Percentiles rank a stretch among this genome's conserved stretches.
These are phyloP conservation scores for Drosophila leonis DNA, from an alignment of 2,888 invertebrate species.

Conservation along the genomic window DNA sequence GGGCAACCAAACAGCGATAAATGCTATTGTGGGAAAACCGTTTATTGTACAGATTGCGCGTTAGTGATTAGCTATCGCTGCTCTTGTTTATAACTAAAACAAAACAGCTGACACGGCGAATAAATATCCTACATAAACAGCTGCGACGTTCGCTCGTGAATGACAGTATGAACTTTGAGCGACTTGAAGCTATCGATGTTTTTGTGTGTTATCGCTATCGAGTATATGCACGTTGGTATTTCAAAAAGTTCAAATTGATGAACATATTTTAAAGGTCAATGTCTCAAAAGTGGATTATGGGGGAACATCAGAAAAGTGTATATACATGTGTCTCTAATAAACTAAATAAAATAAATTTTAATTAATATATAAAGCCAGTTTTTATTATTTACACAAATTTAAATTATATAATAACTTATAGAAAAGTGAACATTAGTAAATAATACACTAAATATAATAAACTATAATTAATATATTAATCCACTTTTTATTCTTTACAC, in stretches of 20 bases:
- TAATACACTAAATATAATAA: no score
- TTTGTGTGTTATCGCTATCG: background rate
- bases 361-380: no score
- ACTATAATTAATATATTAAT: no score
- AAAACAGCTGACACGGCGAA: conserved; percentile 36
- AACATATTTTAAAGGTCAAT: no score
- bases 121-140: background rate
- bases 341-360: no score
- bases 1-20: conserved; percentile 38
- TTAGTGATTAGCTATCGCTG: conserved; percentile 35
- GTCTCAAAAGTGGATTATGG: no score
- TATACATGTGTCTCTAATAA: no score
- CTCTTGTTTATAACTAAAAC: conserved; percentile 43
- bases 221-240: background rate
- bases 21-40: conserved; percentile 22
- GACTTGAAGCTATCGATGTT: background rate
- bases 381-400: background rate
- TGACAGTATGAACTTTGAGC: background rate
- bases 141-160: conserved; percentile 25
- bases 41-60: conserved; percentile 32
- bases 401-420: no score
- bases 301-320: no score
- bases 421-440: no score
- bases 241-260: no score
- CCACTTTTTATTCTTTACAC: background rate